Percentiles rank a stretch among this genome's conserved stretches.
phyloP scores from a whole-genome alignment of 1,140 invertebrate genomes.

The Phymastichus coffea region DNA sequence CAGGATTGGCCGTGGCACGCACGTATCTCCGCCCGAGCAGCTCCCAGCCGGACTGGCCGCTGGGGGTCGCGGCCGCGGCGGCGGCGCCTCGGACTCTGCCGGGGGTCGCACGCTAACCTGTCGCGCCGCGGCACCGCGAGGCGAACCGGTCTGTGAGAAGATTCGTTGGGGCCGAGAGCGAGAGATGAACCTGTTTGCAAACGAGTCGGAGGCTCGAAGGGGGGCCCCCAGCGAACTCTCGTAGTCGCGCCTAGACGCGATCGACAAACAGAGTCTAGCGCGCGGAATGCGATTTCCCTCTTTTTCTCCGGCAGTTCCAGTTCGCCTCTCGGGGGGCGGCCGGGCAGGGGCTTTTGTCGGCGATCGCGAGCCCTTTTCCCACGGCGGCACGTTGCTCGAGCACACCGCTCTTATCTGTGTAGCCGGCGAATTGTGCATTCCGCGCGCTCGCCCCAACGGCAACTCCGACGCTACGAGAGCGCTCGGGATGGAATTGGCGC shows the following conservation, averaged over 20 bases:
- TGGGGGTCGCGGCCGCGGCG: slow-evolving; percentile 29
- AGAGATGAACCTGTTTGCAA: slow-evolving; percentile 37
- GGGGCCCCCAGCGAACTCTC: slow-evolving; percentile 37
- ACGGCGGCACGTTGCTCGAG: too few species aligned
- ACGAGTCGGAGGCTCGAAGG: neutral
- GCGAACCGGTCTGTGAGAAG: slow-evolving; percentile 51
- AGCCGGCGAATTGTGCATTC: too few species aligned
- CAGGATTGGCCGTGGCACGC: neutral
- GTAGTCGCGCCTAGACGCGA: too few species aligned
- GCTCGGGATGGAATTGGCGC: too few species aligned
- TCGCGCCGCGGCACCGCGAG: slow-evolving; percentile 32
- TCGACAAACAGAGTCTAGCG: neutral
- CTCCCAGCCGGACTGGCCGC: slow-evolving; percentile 25
- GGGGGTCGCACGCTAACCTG: slow-evolving; percentile 38
- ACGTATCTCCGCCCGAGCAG: neutral
- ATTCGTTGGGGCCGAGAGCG: slow-evolving; percentile 46
- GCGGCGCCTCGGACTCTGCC: slow-evolving; percentile 35
- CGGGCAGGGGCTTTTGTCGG: too few species aligned
- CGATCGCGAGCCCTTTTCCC: neutral
- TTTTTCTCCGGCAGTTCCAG: too few species aligned
- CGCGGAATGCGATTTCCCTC: slow-evolving; percentile 1
- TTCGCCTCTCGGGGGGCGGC: neutral
- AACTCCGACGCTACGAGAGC: too few species aligned
- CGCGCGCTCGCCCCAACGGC: too few species aligned
- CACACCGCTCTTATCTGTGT: neutral